Conservation (phyloP, 2,888 invertebrate genomes). For the Synergus itoensis region DNA sequence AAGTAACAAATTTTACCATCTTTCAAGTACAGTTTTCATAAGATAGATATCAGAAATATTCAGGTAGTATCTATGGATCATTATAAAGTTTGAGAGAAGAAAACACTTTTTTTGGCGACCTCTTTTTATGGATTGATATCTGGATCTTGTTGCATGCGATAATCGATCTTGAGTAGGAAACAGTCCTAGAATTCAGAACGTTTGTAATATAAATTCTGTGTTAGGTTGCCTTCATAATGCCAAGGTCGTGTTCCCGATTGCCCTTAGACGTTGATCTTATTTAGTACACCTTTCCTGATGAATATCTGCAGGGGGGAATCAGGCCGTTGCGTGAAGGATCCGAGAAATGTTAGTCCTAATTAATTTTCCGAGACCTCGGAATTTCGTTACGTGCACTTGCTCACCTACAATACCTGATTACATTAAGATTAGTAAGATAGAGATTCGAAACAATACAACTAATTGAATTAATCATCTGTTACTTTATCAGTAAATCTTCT, state of each 20-base stretch:
- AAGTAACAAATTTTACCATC: no score
- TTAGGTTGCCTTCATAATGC: constrained; percentile 55
- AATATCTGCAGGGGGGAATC: constrained; percentile 35
- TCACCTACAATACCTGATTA: constrained; percentile 1
- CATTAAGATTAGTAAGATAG: background rate
- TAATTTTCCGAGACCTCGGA: constrained; percentile 38
- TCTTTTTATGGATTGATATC: background rate
- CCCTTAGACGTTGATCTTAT: constrained; percentile 45
- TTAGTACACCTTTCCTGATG: constrained; percentile 39
- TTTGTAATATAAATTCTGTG: constrained; percentile 56
- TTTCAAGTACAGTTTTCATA: no score
- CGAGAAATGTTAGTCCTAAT: constrained; percentile 31
- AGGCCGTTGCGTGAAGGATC: constrained; percentile 34
- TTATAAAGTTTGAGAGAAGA: background rate
- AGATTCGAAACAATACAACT: no score
- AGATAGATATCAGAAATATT: no score
- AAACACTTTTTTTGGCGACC: background rate
- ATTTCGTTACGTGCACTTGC: constrained; percentile 11
- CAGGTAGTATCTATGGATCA: no score
- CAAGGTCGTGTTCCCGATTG: constrained; percentile 60
- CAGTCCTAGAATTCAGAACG: constrained; percentile 33
- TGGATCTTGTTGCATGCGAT: constrained; percentile 15
- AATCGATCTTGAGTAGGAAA: constrained; percentile 33
- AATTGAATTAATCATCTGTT: no score
- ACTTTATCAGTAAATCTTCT: no score